Evolutionary conservation across 1,140 invertebrate species (phyloP).

Genomic region (Sogatella furcifera): DNA sequence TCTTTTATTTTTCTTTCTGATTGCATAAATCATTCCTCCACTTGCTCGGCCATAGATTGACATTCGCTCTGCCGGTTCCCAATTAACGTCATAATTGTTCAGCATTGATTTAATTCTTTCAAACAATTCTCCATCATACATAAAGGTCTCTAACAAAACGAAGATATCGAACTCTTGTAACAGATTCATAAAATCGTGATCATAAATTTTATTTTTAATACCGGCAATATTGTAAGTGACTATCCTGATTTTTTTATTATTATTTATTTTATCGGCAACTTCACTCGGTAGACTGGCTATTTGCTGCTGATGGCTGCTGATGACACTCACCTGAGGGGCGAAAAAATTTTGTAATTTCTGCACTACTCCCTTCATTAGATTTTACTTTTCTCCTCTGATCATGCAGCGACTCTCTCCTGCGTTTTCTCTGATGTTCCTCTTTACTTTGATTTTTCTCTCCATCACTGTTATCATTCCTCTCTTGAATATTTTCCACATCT

Average conservation of each 20-base stretch:
- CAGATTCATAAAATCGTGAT: not conserved
- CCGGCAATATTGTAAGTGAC: not conserved
- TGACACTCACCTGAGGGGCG: too few species aligned
- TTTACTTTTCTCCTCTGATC: too few species aligned
- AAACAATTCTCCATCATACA: not conserved
- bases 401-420: too few species aligned
- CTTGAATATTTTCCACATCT: too few species aligned
- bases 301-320: too few species aligned
- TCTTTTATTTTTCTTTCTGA: not conserved
- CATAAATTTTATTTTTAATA: not conserved
- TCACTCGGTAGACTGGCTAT: too few species aligned
- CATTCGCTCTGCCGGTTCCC: not conserved
- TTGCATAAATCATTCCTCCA: not conserved
- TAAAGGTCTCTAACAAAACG: not conserved
- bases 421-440: too few species aligned
- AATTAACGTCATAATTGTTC: not conserved
- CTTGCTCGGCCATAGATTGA: not conserved
- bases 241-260: not conserved
- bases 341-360: too few species aligned
- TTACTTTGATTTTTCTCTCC: too few species aligned
- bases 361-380: too few species aligned
- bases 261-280: too few species aligned
- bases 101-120: not conserved
- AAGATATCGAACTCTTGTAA: not conserved
- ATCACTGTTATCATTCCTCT: too few species aligned